Evolutionary conservation across 2,888 invertebrate genomes (phyloP), one percentile per base, ranked within the genome.

Genomic region (Agrochola lota): DNA sequence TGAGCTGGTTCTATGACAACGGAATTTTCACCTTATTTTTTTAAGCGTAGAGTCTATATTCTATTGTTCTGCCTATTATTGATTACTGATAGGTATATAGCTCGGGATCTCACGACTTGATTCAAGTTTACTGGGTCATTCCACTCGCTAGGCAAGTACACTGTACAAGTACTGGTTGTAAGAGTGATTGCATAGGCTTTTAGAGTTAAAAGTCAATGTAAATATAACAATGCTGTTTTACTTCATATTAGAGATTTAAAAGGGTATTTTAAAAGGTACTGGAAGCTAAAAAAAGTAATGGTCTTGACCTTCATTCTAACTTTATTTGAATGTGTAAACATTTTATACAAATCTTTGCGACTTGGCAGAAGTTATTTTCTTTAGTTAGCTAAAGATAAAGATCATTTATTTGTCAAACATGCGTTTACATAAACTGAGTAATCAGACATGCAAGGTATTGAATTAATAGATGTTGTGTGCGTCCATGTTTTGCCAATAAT

Each of bases 121-220:
- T 86, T 91, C 91, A 91, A 91, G 90, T 90, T 90, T 90, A 90
- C 86, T 91, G 73, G 91, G 90, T 88, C 89, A 89, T 91, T 90
- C 88, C 87, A 88, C 90, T 91, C 88, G 73, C 81, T 67, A 69
- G 75, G 80, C 77, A 72, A 83, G 87, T 83, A 77, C 15, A 62
- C 9, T 55, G 77, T 46, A 6, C 64, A 52, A 83, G 78, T 84
- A 80, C 82, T 74, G n/a, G 64, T 57, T 30, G 30, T 35, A 68
- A 73, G 66, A 83, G 68, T 75, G 64, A 80, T 80, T 77, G 66
- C 70, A 63, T 62, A 62, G 69, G 63, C 52, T 74, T 70, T 85
- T 69, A 74, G 30, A 46, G 40, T 6, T n/a, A 60, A 40, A 71
- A 67, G 46, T 67, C 43, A 23, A 57, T 77, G 60, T 71, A 67